Base-by-base conservation (phyloP, 2,888 invertebrate genomes). In the Shargacucullia verbasci region DNA sequence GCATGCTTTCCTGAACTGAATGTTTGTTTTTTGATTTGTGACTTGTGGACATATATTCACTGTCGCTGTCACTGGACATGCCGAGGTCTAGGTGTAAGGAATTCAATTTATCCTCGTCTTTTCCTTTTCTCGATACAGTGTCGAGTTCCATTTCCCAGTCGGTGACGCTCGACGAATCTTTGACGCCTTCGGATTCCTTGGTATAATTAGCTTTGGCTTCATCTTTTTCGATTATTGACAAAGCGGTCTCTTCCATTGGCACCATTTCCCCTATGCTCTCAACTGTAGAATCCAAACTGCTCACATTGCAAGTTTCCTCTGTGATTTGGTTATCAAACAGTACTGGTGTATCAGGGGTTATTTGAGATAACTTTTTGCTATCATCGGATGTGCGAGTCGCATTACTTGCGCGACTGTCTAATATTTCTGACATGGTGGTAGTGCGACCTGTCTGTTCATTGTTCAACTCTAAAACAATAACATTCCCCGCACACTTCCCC, bases 61-160 rank as follows among this genome's bases (percentile, higher is more conserved):
- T 84, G 50, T 94, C 94, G 73, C 94, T 94, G 57, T 94, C 94
- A 70, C 94, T 94, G 12, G 94, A 94, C 92, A 94, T 94, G 43
- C 94, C 94, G 52, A 94, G 78, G 66, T 94, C 94, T 54, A 94
- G 69, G 63, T 93, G 92, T 71, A 94, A 77, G 10, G 93, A 93
- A 73, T 93, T 94, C 49, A 93, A 76, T 70, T 94, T 94, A 52
- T 92, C 91, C 41, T 92, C 92, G 45, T 89, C 89, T 71, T 94
- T 93, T 13, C 87, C 88, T 60, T 92, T 93, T 29, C 87, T 83
- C n/a, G 89, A 79, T 13, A 88, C 95, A 33, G 95, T 94, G 61
- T 95, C 95, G 39, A 95, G 81, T 76, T 95, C 95, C 89, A 95
- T 95, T 81, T 95, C 95, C 95, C 95, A 95, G 71, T 95, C 95